phyloP scores from a whole-genome alignment of 2,113 vertebrate species.

The Bubo blakistoni region DNA sequence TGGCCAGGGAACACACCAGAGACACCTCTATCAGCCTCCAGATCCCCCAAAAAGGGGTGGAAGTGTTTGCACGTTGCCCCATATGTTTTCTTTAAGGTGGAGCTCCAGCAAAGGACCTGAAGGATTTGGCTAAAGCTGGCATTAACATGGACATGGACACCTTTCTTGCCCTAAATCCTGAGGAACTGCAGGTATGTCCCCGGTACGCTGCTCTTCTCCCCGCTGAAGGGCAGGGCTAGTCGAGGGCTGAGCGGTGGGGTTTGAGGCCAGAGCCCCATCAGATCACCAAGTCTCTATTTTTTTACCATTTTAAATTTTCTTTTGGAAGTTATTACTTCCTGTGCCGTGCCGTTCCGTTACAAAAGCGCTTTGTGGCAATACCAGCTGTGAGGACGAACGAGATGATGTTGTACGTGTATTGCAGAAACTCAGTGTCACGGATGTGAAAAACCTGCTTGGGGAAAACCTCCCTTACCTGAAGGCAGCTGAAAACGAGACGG shows the following conservation, averaged over 20 bases:
- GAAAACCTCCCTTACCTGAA: constrained; percentile 48
- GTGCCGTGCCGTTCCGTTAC: rapidly evolving
- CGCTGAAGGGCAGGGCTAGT: neutral
- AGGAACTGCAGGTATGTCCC: constrained; percentile 62
- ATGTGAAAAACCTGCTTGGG: constrained; percentile 60
- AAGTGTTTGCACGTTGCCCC: neutral
- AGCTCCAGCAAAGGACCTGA: constrained; percentile 62
- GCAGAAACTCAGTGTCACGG: constrained; percentile 53
- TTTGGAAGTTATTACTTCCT: no score
- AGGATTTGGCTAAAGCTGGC: neutral
- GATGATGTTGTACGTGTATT: neutral
- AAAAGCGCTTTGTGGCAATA: rapidly evolving
- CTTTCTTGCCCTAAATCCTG: constrained; percentile 66
- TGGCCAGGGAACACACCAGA: rapidly evolving
- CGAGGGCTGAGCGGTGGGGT: neutral
- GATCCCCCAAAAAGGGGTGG: rapidly evolving
- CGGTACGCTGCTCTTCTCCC: rapidly evolving
- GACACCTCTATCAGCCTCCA: rapidly evolving
- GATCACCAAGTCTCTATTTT: neutral
- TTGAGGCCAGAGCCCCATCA: neutral
- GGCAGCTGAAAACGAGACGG: constrained; percentile 5
- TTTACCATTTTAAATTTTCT: neutral
- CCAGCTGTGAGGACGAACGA: neutral
- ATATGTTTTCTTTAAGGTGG: constrained; percentile 38
- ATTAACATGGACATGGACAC: constrained; percentile 66